Evolutionary conservation across 1,140 invertebrate species (phyloP), one percentile per base, ranked within the genome.

Genomic region (Antheraea mylitta): DNA sequence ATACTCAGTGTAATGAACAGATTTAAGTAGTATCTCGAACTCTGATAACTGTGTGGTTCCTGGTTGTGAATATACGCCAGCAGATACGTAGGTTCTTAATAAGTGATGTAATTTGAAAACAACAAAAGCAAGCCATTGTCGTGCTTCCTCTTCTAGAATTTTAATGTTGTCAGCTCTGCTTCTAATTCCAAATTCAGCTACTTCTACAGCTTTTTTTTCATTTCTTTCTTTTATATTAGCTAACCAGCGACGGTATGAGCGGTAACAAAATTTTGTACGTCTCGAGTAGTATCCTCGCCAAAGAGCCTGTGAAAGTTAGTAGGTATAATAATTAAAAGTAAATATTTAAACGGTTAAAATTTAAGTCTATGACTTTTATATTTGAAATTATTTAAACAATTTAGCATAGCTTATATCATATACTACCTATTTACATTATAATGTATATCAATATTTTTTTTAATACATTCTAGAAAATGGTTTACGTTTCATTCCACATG

Each of bases 61-160:
- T 16, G 79, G 76, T 19, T 87, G 73, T 3, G 92, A 93, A 72
- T 92, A 92, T 8, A 93, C 84, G 4, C 92, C 92, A 11, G 86
- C 85, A 69, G 79, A 84, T 0, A 82, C 79, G 16, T 83, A 76
- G 2, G 92, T 93, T 71, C 92, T 81, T 0, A 93, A 74, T 61
- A 92, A 73, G 70, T 93, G 92, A 73, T 93, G 92, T 18, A 92
- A 75, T 79, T 93, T 93, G 67, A 92, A 93, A 0, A 93, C 83
- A 9, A 92, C 86, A 62, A 87, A 92, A 2, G 90, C 85, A 0
- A 93, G 82, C 90, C 90, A 92, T 66, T 89, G 77, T 58, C 83
- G 71, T 0, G 89, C 86, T 78, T 92, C 86, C 70, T 89, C 84
- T 77, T 92, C 91, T 69, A 92, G 79, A 22, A 88, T 85, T 58